Evolutionary conservation across 2,888 invertebrate genomes (phyloP).

Genomic region (Pycnomerus fuliginosus): DNA sequence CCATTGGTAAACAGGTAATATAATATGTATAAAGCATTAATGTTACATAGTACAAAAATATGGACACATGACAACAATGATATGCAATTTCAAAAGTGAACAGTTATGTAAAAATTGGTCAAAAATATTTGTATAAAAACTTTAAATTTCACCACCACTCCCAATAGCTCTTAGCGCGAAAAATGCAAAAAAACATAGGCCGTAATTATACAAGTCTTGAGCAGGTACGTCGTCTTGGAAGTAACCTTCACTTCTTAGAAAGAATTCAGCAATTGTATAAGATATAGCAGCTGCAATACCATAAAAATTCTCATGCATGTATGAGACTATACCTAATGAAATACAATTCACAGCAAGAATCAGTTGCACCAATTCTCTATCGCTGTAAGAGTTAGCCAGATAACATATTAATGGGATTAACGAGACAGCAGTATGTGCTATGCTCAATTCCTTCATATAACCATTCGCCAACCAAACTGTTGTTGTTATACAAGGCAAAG

Average conservation of each 20-base stretch:
- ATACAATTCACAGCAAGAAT: slow-evolving; percentile 33
- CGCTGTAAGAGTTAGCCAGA: slow-evolving; percentile 28
- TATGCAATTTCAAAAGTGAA: slow-evolving; percentile 27
- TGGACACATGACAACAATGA: slow-evolving; percentile 29
- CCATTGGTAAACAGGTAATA: no score
- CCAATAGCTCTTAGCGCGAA: slow-evolving; percentile 42
- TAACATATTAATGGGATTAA: slow-evolving; percentile 36
- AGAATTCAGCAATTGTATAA: slow-evolving; percentile 44
- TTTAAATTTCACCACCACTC: slow-evolving; percentile 16
- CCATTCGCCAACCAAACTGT: slow-evolving; percentile 34
- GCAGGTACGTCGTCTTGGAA: slow-evolving; percentile 44
- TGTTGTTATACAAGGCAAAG: slow-evolving; percentile 38
- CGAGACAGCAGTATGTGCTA: slow-evolving; percentile 29
- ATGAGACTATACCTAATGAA: slow-evolving; percentile 40
- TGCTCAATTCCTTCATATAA: slow-evolving; percentile 29
- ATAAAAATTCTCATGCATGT: slow-evolving; percentile 43
- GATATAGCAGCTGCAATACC: slow-evolving; percentile 40
- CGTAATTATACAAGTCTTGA: slow-evolving; percentile 49
- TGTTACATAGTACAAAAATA: slow-evolving; percentile 12
- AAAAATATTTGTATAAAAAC: slow-evolving; percentile 14
- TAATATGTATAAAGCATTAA: background rate
- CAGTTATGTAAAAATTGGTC: slow-evolving; percentile 23
- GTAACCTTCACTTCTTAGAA: slow-evolving; percentile 37
- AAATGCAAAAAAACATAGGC: slow-evolving; percentile 47
- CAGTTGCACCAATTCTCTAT: slow-evolving; percentile 37